These are phyloP conservation scores for Pseudorhombus dupliciocellatus DNA, from an alignment of 2,113 vertebrate genomes.

Conservation along the genomic window DNA sequence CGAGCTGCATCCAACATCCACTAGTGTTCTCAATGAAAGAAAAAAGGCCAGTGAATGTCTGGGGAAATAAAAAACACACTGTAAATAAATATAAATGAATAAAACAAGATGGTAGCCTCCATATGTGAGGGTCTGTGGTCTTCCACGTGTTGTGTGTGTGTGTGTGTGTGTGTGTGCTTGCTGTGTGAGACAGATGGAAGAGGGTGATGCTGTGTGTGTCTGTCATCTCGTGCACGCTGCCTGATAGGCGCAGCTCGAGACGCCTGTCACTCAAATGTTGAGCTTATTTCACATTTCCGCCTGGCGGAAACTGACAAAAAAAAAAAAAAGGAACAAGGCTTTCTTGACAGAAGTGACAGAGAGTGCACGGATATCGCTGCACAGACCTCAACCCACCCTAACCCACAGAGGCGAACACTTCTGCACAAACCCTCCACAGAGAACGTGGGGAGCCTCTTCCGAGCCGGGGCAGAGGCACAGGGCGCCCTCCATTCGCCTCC, in stretches of 20 bases:
- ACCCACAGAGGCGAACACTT: conserved; percentile 22
- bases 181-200: neutral
- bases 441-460: conserved; percentile 36
- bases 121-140: neutral
- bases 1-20: too few relatives aligned
- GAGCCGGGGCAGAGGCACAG: conserved; percentile 20
- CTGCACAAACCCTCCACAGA: conserved; percentile 18
- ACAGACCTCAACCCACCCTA: conserved; percentile 54
- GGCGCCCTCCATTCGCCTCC: neutral
- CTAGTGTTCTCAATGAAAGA: too few relatives aligned
- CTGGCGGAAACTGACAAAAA: conserved; percentile 77
- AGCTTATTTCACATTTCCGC: conserved; percentile 69
- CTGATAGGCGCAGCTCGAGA: conserved; percentile 33
- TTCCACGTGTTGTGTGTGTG: neutral
- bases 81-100: too few relatives aligned
- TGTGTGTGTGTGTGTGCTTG: neutral
- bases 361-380: conserved; percentile 27
- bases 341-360: conserved; percentile 59
- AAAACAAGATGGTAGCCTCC: too few relatives aligned
- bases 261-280: conserved; percentile 45
- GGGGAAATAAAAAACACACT: too few relatives aligned
- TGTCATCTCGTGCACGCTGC: conserved; percentile 9
- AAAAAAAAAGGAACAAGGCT: conserved; percentile 77
- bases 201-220: neutral
- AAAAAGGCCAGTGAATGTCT: too few relatives aligned